Evolutionary conservation across 2,797 vertebrate genomes (phyloP).

Genomic region (Aldrovandia affinis): DNA sequence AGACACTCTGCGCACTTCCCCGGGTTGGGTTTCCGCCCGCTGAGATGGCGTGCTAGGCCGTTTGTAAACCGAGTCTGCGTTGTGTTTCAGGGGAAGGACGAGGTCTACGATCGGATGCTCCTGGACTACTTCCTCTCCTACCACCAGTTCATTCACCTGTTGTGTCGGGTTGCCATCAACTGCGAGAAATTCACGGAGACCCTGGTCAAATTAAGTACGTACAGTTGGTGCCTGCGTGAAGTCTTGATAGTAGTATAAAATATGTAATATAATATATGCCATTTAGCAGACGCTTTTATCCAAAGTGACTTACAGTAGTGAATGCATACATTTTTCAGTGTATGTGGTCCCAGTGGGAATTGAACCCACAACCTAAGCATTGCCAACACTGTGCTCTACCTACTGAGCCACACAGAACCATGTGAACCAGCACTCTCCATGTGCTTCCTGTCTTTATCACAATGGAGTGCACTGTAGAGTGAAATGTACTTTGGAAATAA

Average conservation of each 20-base stretch:
- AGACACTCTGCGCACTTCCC: fast-evolving
- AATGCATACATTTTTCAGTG: no score
- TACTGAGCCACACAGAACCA: no score
- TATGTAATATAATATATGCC: no score
- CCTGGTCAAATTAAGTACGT: conserved; percentile 95
- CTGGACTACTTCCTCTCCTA: conserved; percentile 98
- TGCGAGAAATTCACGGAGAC: conserved; percentile 99
- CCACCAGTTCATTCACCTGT: conserved; percentile 97
- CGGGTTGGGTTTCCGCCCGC: background rate
- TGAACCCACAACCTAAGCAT: no score
- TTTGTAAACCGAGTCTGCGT: background rate
- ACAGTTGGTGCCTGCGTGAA: conserved; percentile 3
- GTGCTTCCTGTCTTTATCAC: background rate
- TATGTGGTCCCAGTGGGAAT: no score
- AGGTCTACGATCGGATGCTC: conserved; percentile 96
- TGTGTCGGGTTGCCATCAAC: conserved; percentile 97
- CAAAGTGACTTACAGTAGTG: no score
- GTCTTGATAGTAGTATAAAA: no score
- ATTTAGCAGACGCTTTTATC: no score
- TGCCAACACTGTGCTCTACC: no score
- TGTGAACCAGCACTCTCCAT: background rate
- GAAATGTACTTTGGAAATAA: background rate
- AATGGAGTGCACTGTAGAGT: background rate
- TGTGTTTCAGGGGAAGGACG: conserved; percentile 90
- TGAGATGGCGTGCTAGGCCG: background rate